A percentile compares a stretch with the other conserved stretches of the same genome.
Conservation (phyloP, 2,113 vertebrate genomes). For the Chunga burmeisteri region DNA sequence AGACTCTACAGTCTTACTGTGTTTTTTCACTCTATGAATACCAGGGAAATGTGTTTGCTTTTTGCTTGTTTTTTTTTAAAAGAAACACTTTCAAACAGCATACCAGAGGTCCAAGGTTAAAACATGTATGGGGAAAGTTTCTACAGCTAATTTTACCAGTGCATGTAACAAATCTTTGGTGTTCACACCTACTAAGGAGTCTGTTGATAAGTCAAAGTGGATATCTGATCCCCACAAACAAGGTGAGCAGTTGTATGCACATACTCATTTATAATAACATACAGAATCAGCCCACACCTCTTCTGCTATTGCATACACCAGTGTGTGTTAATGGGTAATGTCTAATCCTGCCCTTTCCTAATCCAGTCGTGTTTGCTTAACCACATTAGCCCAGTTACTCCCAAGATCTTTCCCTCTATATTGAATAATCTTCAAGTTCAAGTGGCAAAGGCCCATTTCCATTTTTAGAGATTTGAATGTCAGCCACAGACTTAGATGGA, state of each 20-base stretch:
- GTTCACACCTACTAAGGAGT: background rate
- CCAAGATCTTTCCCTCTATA: background rate
- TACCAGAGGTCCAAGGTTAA: background rate
- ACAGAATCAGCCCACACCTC: background rate
- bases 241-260: background rate
- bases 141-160: background rate
- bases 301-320: background rate
- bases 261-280: accelerated
- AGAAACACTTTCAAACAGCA: background rate
- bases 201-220: background rate
- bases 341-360: background rate
- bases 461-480: constrained; percentile 32
- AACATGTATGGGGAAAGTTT: background rate
- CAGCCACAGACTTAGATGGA: background rate
- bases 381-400: background rate
- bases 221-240: background rate
- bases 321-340: background rate
- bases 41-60: background rate
- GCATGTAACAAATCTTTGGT: background rate
- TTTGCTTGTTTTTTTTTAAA: too few species aligned
- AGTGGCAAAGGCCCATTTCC: background rate
- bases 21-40: background rate
- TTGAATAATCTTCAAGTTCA: background rate
- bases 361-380: background rate
- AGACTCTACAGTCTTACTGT: background rate